Evolutionary conservation across 2,888 invertebrate species (phyloP).

Genomic region (Syritta pipiens): DNA sequence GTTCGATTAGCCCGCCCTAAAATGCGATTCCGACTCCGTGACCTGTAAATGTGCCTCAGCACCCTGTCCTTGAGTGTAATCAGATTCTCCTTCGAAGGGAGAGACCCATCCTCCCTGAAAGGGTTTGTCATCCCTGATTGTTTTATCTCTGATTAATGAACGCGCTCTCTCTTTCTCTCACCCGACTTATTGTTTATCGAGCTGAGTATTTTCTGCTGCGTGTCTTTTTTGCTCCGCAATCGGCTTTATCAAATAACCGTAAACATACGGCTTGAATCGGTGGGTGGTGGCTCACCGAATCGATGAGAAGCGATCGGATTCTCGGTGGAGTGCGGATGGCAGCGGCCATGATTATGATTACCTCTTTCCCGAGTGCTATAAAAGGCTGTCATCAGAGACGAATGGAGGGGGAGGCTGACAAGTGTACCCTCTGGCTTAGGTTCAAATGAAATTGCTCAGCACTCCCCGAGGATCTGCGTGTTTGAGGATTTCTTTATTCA

Average conservation of each 20-base stretch:
- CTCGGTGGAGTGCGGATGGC: background rate
- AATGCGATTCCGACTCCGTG: constrained; percentile 52
- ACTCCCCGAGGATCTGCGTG: constrained; percentile 12
- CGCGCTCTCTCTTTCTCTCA: no score
- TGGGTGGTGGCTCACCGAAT: no score
- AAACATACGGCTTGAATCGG: no score
- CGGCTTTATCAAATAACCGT: no score
- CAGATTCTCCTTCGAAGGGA: constrained; percentile 34
- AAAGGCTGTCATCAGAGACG: constrained; percentile 14
- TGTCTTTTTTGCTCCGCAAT: no score
- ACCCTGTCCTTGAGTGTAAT: constrained; percentile 37
- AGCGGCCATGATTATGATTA: constrained; percentile 29
- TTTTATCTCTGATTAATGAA: constrained; percentile 38
- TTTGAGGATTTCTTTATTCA: no score
- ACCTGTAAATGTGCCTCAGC: constrained; percentile 45
- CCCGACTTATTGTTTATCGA: no score
- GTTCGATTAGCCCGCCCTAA: constrained; percentile 4
- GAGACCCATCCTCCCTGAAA: constrained; percentile 18
- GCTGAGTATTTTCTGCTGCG: no score
- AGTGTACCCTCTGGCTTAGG: no score
- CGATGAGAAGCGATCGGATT: constrained; percentile 20
- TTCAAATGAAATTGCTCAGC: constrained; percentile 6
- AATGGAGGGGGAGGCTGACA: no score
- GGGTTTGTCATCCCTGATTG: constrained; percentile 23
- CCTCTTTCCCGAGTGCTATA: constrained; percentile 4